phyloP scores from a whole-genome alignment of 2,797 vertebrate species.

The Sebastes nivosus region DNA sequence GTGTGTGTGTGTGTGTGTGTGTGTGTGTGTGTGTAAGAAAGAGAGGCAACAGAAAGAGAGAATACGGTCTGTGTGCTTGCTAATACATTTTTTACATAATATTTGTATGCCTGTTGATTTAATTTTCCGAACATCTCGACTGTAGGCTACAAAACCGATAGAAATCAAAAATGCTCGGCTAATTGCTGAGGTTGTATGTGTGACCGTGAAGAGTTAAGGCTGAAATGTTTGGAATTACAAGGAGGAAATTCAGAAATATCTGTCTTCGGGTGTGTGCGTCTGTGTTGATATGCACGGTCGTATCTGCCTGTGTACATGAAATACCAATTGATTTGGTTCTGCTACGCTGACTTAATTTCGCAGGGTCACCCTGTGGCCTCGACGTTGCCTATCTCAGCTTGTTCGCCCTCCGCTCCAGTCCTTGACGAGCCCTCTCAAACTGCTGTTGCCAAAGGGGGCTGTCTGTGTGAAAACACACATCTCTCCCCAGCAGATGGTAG shows the following conservation, averaged over 20 bases:
- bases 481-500: slow-evolving; percentile 82
- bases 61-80: neutral
- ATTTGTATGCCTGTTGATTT: neutral
- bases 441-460: slow-evolving; percentile 64
- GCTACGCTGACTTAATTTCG: slow-evolving; percentile 9
- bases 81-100: neutral
- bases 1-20: neutral
- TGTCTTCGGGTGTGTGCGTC: neutral
- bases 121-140: neutral
- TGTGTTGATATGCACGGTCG: neutral
- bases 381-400: slow-evolving; percentile 36
- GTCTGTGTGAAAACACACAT: slow-evolving; percentile 71
- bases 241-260: neutral
- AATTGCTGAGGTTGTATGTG: neutral
- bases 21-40: neutral
- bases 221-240: neutral
- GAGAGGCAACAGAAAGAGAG: neutral
- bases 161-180: neutral
- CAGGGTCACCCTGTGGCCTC: slow-evolving; percentile 60
- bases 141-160: neutral
- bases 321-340: slow-evolving; percentile 10
- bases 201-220: neutral
- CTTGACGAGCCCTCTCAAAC: slow-evolving; percentile 71
- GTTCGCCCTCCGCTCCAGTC: slow-evolving; percentile 52
- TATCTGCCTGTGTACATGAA: neutral